Percentiles rank a stretch among this genome's conserved stretches.
phyloP scores from a whole-genome alignment of 2,888 invertebrate genomes.

The Trissoscelio sp. region DNA sequence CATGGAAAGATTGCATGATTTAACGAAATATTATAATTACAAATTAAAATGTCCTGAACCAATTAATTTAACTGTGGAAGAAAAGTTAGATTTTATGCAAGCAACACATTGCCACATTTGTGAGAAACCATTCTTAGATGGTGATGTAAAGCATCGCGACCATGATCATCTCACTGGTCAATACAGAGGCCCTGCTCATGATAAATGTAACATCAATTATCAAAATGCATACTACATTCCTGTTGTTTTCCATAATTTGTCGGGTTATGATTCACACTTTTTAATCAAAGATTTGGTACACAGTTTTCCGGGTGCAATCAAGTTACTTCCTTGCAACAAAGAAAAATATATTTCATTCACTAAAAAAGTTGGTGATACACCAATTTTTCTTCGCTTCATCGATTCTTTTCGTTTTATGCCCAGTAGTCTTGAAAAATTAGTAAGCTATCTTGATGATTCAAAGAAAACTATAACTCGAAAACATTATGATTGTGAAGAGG shows the following conservation, averaged over 20 bases:
- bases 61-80: too few species aligned
- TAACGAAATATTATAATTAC: too few species aligned
- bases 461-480: not conserved
- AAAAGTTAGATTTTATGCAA: not conserved
- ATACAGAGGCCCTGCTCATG: slow-evolving; percentile 4
- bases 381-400: slow-evolving; percentile 1
- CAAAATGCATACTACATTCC: not conserved
- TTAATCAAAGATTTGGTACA: slow-evolving; percentile 10
- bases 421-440: slow-evolving; percentile 22
- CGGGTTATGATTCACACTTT: slow-evolving; percentile 26
- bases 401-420: slow-evolving; percentile 36
- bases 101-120: not conserved
- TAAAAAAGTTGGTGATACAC: slow-evolving; percentile 6
- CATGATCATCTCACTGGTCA: slow-evolving; percentile 11
- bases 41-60: too few species aligned
- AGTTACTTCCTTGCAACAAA: too few species aligned
- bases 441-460: not conserved
- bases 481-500: not conserved
- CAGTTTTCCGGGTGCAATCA: not conserved
- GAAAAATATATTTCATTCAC: slow-evolving; percentile 40
- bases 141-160: not conserved
- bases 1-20: too few species aligned
- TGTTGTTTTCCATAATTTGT: slow-evolving; percentile 11
- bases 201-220: too few species aligned
- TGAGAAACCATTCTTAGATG: not conserved